Percentiles rank a stretch among this genome's conserved stretches.
Evolutionary conservation across 2,797 vertebrate species (phyloP).

Genomic region (Uromys caudimaculatus): DNA sequence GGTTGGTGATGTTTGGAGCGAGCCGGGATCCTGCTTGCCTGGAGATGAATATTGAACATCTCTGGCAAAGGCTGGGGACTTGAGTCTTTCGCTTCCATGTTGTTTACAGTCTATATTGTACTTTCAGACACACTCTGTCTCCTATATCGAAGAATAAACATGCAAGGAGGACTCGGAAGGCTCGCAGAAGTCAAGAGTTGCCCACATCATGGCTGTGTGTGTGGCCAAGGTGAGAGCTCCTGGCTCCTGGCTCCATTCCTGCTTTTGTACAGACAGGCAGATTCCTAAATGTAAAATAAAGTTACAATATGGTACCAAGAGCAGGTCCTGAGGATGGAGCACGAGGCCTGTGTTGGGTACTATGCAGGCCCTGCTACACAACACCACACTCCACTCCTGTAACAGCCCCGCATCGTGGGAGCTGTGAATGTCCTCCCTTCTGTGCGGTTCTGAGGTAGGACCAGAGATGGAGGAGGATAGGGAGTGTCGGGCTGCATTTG

Average conservation of each 20-base stretch:
- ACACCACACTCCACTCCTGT: background rate
- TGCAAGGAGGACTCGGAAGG: fast-evolving
- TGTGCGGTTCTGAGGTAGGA: background rate
- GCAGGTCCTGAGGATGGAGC: fast-evolving
- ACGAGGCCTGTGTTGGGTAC: fast-evolving
- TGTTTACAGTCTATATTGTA: fast-evolving
- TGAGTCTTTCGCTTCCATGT: fast-evolving
- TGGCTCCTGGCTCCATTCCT: background rate
- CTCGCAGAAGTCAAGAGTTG: fast-evolving
- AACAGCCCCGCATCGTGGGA: fast-evolving
- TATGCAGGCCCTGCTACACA: fast-evolving
- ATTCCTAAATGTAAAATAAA: too few species aligned
- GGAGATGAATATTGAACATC: fast-evolving
- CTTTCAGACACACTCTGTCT: fast-evolving
- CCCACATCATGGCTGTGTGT: fast-evolving
- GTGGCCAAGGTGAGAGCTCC: fast-evolving
- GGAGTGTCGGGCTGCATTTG: fast-evolving
- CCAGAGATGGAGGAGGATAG: background rate
- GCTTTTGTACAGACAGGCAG: fast-evolving
- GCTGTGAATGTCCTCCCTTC: background rate
- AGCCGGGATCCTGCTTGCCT: fast-evolving
- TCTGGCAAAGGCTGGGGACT: fast-evolving
- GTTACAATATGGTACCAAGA: fast-evolving
- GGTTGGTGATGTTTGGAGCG: fast-evolving
- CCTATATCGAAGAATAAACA: fast-evolving